Evolutionary conservation across 2,113 vertebrate species (phyloP).

Genomic region (Rostratula benghalensis): DNA sequence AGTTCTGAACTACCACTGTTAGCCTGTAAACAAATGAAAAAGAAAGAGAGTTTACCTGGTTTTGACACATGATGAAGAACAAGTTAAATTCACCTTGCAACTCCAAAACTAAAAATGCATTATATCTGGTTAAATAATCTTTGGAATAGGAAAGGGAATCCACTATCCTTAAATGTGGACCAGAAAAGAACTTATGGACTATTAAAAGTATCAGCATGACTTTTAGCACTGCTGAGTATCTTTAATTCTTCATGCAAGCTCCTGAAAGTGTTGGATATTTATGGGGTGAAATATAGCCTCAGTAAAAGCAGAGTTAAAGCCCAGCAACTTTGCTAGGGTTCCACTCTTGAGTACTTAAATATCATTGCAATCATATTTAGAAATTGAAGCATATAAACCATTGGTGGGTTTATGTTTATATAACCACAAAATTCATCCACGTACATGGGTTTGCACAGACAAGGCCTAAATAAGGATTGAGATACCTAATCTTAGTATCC

Average conservation of each 20-base stretch:
- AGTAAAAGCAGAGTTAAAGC: neutral
- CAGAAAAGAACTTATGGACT: neutral
- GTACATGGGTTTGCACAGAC: neutral
- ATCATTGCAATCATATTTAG: neutral
- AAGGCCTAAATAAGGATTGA: neutral
- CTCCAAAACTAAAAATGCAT: too few relatives aligned
- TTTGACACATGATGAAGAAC: neutral
- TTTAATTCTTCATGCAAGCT: neutral
- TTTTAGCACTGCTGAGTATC: neutral
- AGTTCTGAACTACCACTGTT: constrained; percentile 87
- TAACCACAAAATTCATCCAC: neutral
- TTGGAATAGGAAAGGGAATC: neutral
- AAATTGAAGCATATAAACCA: neutral
- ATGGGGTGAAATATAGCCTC: neutral
- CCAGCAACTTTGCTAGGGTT: neutral
- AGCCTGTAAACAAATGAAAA: constrained; percentile 73
- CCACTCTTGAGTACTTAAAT: neutral
- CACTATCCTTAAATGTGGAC: neutral
- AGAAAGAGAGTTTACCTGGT: neutral
- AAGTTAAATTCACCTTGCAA: too few relatives aligned
- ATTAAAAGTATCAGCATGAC: neutral
- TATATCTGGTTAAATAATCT: neutral
- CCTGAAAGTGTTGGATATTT: neutral
- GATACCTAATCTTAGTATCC: neutral
- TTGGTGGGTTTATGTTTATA: neutral